These are phyloP conservation scores for Alethe diademata DNA, from an alignment of 2,113 vertebrate species.

Conservation along the genomic window DNA sequence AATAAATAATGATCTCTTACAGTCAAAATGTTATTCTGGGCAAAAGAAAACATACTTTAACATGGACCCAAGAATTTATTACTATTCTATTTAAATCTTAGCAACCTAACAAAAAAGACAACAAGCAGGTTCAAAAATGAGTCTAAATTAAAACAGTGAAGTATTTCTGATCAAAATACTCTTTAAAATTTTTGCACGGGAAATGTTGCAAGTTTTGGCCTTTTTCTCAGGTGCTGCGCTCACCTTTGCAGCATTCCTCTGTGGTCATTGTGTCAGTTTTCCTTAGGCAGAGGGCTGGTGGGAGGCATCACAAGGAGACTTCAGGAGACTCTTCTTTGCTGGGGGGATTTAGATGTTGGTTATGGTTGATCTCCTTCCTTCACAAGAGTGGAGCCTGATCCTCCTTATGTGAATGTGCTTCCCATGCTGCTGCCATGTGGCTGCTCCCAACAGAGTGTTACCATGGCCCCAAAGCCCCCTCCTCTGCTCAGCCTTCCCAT, in stretches of 20 bases:
- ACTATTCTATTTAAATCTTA: background rate
- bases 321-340: background rate
- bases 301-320: fast-evolving
- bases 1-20: background rate
- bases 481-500: background rate
- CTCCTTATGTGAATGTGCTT: background rate
- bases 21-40: background rate
- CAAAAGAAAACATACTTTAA: background rate
- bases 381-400: background rate
- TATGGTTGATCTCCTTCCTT: background rate
- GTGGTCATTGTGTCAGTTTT: background rate
- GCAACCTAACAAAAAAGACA: background rate
- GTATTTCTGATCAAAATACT: background rate
- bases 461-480: background rate
- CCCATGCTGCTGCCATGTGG: background rate
- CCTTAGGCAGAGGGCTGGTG: background rate
- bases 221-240: background rate
- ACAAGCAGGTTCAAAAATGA: background rate
- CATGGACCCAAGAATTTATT: background rate
- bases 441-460: background rate
- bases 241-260: background rate
- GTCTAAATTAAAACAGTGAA: background rate
- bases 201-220: background rate
- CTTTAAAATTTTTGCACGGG: background rate
- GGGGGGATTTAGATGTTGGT: background rate